phyloP scores from a whole-genome alignment of 2,888 invertebrate species.

The Athetis lepigone region DNA sequence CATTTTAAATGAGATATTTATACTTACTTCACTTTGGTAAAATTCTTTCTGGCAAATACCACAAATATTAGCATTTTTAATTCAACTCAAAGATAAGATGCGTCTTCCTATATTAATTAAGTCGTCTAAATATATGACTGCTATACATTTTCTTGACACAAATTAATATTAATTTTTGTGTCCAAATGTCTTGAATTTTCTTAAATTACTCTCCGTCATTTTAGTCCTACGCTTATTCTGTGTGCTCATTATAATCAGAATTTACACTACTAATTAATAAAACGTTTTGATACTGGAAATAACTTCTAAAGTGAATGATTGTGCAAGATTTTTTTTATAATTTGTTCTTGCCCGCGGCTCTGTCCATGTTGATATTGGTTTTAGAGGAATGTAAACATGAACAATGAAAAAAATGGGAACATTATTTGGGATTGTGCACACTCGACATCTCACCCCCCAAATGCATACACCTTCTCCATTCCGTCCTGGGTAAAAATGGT shows the following conservation, averaged over 20 bases:
- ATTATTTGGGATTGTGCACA: too few relatives aligned
- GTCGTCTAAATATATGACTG: conserved; percentile 33
- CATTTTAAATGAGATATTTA: neutral
- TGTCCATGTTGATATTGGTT: too few relatives aligned
- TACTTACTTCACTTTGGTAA: neutral
- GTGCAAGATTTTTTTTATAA: too few relatives aligned
- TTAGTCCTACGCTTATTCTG: conserved; percentile 19
- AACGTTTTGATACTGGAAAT: neutral
- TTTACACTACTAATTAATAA: neutral
- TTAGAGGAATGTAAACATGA: too few relatives aligned
- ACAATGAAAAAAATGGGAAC: too few relatives aligned
- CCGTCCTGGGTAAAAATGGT: too few relatives aligned
- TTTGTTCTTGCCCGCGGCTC: too few relatives aligned
- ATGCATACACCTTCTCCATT: too few relatives aligned
- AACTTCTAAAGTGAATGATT: neutral
- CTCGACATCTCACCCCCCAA: too few relatives aligned
- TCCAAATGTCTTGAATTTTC: conserved; percentile 26
- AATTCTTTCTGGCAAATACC: neutral
- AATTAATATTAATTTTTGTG: conserved; percentile 52
- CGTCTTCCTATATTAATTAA: conserved; percentile 36
- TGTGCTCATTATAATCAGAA: conserved; percentile 16
- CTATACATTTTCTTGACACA: conserved; percentile 47
- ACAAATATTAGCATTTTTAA: neutral
- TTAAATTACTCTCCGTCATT: conserved; percentile 31
- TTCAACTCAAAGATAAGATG: conserved; percentile 12